Conservation (phyloP, 2,797 vertebrate genomes). For the Typhlichthys eigenmanni region DNA sequence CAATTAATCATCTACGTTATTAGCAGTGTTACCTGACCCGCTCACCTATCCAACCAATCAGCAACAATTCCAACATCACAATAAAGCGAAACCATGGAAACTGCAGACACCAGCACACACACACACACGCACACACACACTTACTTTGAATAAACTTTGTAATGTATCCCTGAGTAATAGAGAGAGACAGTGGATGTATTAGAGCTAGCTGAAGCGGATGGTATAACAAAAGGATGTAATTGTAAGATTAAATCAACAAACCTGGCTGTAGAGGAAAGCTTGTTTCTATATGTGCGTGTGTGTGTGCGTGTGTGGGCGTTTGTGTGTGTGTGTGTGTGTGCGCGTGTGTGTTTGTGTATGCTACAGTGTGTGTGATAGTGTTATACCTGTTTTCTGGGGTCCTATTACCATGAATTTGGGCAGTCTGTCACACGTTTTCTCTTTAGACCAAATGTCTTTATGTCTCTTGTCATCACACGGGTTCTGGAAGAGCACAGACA, state of each 20-base stretch:
- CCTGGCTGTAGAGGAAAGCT: constrained; percentile 12
- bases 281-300: constrained; percentile 14
- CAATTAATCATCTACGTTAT: constrained; percentile 49
- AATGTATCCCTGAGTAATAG: constrained; percentile 26
- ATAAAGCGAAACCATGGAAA: not conserved
- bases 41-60: constrained; percentile 37
- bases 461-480: constrained; percentile 96
- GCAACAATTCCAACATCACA: constrained; percentile 29
- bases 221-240: constrained; percentile 39
- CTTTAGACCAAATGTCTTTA: constrained; percentile 98
- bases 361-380: constrained; percentile 7
- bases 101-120: not conserved
- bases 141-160: constrained; percentile 29
- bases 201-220: constrained; percentile 34
- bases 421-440: constrained; percentile 94
- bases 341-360: constrained; percentile 10
- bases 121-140: constrained; percentile 1
- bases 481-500: constrained; percentile 75
- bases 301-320: not conserved
- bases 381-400: constrained; percentile 95
- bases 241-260: not conserved
- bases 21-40: constrained; percentile 23
- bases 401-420: constrained; percentile 95
- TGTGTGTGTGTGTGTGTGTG: not conserved
- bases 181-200: constrained; percentile 18